Base-by-base conservation (phyloP, 2,888 invertebrate species). In the Volucella inanis region DNA sequence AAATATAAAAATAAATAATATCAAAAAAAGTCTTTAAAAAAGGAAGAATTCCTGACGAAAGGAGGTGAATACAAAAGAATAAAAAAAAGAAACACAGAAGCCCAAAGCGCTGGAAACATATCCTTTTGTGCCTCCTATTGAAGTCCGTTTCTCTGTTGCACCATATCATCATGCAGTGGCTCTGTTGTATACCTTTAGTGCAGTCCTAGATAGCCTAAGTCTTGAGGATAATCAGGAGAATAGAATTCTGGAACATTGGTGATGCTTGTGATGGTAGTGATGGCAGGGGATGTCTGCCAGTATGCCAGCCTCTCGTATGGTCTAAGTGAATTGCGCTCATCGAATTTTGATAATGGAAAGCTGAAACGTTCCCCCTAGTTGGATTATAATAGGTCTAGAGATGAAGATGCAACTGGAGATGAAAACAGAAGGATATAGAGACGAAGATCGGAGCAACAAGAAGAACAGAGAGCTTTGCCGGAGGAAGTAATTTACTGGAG, bases 281-380 rank as follows among this genome's bases (percentile, higher is more conserved):
- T 39, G 47, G 39, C 14, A 8, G 67, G 3, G 22, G 49, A 9
- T 14, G 41, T 14, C 15, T 38, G 49, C n/a, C 10, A 22, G 75
- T 52, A 47, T 65, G 61, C 59, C 55, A 39, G 57, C 52, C 71
- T 6, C 31, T 61, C 55, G 62, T 77, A 49, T 68, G 70, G 54
- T 55, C 78, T 84, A 84, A 79, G 83, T 84, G 83, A 84, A 79
- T 79, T 84, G 83, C 78, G 79, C 65, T 79, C 83, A 84, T 84
- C 79, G 83, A 84, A 79, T 84, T 84, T 79, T 84, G 78, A 84
- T 84, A 84, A 84, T 84, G 83, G 83, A 84, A 79, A 70, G 52
- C 70, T 59, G 31, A 31, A 79, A 70, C 57, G 61, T 54, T 57
- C 52, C 64, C 68, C 52, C 50, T 78, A 49, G 65, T 65, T 64